phyloP scores from a whole-genome alignment of 2,797 vertebrate genomes.

The Bradypus variegatus region DNA sequence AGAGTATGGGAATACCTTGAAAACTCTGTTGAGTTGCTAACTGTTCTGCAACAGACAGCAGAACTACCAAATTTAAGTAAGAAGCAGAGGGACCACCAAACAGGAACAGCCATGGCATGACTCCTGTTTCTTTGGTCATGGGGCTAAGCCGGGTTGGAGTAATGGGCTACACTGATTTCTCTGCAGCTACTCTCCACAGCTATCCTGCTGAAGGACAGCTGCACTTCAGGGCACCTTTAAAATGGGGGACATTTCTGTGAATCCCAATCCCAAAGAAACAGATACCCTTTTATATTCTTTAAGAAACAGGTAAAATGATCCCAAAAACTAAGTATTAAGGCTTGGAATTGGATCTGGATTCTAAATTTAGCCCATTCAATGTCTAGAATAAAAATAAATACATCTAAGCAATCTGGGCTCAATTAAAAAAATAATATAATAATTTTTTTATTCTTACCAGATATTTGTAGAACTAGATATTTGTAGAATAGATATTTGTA shows the following conservation, averaged over 20 bases:
- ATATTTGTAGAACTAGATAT: conserved; percentile 10
- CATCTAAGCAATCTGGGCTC: not conserved
- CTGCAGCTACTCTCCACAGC: not conserved
- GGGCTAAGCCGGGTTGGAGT: too few relatives aligned
- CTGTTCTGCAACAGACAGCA: too few relatives aligned
- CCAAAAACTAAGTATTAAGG: not conserved
- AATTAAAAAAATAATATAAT: not conserved
- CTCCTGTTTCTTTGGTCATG: too few relatives aligned
- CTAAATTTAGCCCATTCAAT: not conserved
- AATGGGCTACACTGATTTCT: not conserved
- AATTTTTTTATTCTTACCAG: not conserved
- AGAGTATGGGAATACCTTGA: too few relatives aligned
- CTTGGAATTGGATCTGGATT: not conserved
- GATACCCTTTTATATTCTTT: not conserved
- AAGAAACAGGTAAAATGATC: not conserved
- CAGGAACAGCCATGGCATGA: too few relatives aligned
- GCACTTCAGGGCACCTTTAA: not conserved
- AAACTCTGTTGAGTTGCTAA: too few relatives aligned
- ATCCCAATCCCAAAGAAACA: not conserved
- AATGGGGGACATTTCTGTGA: not conserved
- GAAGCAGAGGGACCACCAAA: too few relatives aligned
- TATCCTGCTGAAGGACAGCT: not conserved
- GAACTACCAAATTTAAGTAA: too few relatives aligned
- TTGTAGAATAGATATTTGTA: not conserved
- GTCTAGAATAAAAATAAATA: not conserved